These are phyloP conservation scores for Bucco capensis DNA, from an alignment of 2,113 vertebrate species.

Conservation along the genomic window DNA sequence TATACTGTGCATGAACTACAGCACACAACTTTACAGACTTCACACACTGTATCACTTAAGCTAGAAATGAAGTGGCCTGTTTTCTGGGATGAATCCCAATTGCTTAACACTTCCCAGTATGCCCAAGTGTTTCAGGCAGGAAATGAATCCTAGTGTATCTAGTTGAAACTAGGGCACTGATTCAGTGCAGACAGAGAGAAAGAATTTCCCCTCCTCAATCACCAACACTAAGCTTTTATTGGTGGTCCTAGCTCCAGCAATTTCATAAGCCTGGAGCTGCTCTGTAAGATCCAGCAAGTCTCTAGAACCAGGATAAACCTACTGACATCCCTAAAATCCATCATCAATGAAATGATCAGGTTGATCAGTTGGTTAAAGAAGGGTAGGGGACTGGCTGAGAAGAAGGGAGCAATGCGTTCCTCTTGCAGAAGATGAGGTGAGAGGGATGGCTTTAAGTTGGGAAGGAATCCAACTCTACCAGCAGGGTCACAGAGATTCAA, in stretches of 20 bases:
- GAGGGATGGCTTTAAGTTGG: neutral
- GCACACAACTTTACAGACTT: neutral
- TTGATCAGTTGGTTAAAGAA: fast-evolving
- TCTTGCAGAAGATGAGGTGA: neutral
- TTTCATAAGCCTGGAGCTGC: neutral
- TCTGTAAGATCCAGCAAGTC: neutral
- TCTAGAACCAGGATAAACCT: neutral
- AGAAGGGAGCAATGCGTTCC: neutral
- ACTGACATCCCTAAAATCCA: fast-evolving
- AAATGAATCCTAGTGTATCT: conserved; percentile 52
- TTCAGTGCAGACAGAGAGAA: conserved; percentile 49
- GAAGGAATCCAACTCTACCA: neutral
- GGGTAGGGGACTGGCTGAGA: neutral
- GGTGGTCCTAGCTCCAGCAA: conserved; percentile 37
- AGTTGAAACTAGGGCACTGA: conserved; percentile 39
- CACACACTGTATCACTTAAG: conserved; percentile 1
- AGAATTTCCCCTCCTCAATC: conserved; percentile 40
- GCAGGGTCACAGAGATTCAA: neutral
- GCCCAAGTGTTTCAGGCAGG: conserved; percentile 36
- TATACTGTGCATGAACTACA: neutral
- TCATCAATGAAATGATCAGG: neutral
- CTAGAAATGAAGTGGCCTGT: neutral
- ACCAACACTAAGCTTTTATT: neutral
- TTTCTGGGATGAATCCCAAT: conserved; percentile 54
- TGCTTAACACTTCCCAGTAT: conserved; percentile 52